Evolutionary conservation across 2,888 invertebrate genomes (phyloP).

Genomic region (Caenorhabditis sp.): DNA sequence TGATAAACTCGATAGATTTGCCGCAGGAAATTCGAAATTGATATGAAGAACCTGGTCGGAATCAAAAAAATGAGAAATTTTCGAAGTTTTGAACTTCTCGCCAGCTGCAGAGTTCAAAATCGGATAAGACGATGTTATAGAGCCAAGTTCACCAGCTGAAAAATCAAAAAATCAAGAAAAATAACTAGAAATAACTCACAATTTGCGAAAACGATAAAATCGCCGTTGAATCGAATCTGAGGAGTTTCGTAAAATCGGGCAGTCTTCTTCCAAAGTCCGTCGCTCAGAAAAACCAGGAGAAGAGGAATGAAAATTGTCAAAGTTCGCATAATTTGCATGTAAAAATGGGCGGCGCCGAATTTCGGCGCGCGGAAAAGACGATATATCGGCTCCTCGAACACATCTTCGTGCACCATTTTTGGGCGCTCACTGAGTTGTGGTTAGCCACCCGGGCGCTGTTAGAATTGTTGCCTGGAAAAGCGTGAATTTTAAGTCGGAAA

Average conservation of each 20-base stretch:
- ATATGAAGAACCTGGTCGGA: background rate
- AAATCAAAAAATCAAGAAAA: background rate
- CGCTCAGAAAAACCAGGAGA: slow-evolving; percentile 20
- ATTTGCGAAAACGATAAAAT: slow-evolving; percentile 26
- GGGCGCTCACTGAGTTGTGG: no score
- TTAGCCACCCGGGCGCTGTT: background rate
- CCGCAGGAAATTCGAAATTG: slow-evolving; percentile 22
- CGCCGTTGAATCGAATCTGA: slow-evolving; percentile 29
- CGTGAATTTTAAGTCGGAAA: no score
- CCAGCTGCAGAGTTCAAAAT: slow-evolving; percentile 26
- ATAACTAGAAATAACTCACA: background rate
- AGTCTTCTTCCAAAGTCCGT: slow-evolving; percentile 47
- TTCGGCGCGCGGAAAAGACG: slow-evolving; percentile 28
- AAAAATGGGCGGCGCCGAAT: slow-evolving; percentile 32
- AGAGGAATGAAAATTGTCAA: slow-evolving; percentile 25
- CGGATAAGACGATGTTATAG: slow-evolving; percentile 22
- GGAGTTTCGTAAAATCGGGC: slow-evolving; percentile 40
- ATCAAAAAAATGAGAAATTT: slow-evolving; percentile 16
- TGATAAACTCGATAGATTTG: slow-evolving; percentile 17
- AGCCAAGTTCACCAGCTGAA: slow-evolving; percentile 23
- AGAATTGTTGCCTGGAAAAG: background rate
- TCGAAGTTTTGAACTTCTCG: slow-evolving; percentile 21
- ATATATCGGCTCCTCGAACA: slow-evolving; percentile 35
- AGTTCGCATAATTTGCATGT: slow-evolving; percentile 25
- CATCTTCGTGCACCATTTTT: slow-evolving; percentile 23